Evolutionary conservation across 1,140 invertebrate genomes (phyloP).

Genomic region (Hesperophylax magnus): DNA sequence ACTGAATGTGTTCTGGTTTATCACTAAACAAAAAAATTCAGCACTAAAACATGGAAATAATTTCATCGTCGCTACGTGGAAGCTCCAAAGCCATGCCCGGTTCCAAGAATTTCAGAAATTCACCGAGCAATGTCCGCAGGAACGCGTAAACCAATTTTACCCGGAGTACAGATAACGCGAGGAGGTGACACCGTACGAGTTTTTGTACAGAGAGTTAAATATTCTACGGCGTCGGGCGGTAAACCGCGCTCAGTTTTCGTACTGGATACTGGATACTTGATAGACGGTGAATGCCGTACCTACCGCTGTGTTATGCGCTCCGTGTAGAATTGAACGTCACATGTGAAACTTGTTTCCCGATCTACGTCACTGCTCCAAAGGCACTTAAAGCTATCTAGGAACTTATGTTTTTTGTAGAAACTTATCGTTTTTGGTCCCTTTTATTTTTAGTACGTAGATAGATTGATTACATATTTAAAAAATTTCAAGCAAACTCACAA

Average conservation of each 20-base stretch:
- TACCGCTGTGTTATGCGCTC: slow-evolving; percentile 24
- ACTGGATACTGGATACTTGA: background rate
- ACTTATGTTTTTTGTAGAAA: no score
- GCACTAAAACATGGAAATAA: no score
- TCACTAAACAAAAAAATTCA: no score
- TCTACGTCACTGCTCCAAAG: slow-evolving; percentile 4
- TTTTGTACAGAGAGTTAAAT: no score
- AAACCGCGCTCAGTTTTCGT: background rate
- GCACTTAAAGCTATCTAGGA: no score
- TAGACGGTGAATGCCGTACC: background rate
- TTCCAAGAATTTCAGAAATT: slow-evolving; percentile 17
- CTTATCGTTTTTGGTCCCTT: no score
- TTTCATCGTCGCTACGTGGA: no score
- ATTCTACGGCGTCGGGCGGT: background rate
- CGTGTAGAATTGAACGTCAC: slow-evolving; percentile 37
- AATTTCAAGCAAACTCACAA: no score
- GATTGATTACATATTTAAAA: no score
- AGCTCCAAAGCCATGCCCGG: no score
- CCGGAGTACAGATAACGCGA: background rate
- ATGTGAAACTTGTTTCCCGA: slow-evolving; percentile 46
- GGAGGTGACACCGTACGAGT: background rate
- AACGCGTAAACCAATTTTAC: background rate
- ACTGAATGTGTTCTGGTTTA: no score
- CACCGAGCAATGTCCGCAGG: slow-evolving; percentile 9
- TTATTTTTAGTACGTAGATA: no score